Evolutionary conservation across 2,113 vertebrate species (phyloP).

Genomic region (Dunckerocampus dactyliophorus): DNA sequence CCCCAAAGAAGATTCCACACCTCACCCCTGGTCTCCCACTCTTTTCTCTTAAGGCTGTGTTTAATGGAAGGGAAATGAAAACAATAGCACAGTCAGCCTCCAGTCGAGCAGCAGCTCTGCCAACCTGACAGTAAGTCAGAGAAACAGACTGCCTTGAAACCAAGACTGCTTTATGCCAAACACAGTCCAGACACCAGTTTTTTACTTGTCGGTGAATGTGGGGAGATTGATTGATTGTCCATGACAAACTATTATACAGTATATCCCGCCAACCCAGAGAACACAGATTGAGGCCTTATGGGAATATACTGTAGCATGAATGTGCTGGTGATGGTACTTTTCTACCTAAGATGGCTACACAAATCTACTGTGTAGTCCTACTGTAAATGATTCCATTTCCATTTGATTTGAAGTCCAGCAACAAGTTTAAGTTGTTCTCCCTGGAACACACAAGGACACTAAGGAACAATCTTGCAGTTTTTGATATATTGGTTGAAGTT

Average conservation of each 20-base stretch:
- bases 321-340: slow-evolving; percentile 14
- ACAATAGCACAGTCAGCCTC: slow-evolving; percentile 60
- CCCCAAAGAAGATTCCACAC: slow-evolving; percentile 55
- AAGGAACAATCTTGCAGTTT: background rate
- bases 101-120: slow-evolving; percentile 37
- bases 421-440: background rate
- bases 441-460: background rate
- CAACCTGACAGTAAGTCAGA: slow-evolving; percentile 49
- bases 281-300: slow-evolving; percentile 5
- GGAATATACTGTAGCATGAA: slow-evolving; percentile 1
- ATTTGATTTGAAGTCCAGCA: slow-evolving; percentile 6
- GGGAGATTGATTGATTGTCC: slow-evolving; percentile 19
- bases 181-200: slow-evolving; percentile 22
- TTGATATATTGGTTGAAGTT: too few relatives aligned
- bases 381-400: slow-evolving; percentile 17
- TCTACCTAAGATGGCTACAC: slow-evolving; percentile 3
- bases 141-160: slow-evolving; percentile 26
- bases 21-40: slow-evolving; percentile 38
- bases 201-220: slow-evolving; percentile 6
- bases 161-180: slow-evolving; percentile 27
- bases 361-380: background rate
- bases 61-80: slow-evolving; percentile 70
- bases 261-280: slow-evolving; percentile 4
- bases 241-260: slow-evolving; percentile 13
- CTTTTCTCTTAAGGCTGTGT: slow-evolving; percentile 45